phyloP scores from a whole-genome alignment of 2,113 vertebrate genomes.

The zebrafish (Danio rerio) region DNA sequence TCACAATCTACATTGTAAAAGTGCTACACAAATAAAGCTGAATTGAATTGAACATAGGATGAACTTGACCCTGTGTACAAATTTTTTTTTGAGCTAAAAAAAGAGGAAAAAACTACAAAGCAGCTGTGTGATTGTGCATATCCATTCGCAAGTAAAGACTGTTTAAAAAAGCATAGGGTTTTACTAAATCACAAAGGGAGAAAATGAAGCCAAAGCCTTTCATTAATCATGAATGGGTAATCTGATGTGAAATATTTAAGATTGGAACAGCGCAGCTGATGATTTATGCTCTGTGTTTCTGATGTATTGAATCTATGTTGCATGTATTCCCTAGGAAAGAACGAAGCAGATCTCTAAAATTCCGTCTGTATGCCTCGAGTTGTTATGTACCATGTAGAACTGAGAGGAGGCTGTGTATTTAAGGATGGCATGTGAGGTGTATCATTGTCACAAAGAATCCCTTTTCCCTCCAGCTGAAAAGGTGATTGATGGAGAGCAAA shows the following conservation, averaged over 20 bases:
- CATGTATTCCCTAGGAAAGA: neutral
- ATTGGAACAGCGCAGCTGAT: neutral
- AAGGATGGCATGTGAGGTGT: neutral
- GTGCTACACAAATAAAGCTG: no score
- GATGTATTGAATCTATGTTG: constrained; percentile 17
- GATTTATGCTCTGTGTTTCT: constrained; percentile 40
- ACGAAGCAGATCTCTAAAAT: constrained; percentile 5
- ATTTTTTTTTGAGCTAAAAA: neutral
- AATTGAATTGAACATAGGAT: no score
- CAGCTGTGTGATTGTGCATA: neutral
- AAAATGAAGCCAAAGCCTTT: constrained; percentile 9
- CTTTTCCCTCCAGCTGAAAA: constrained; percentile 25
- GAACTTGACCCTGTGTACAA: neutral
- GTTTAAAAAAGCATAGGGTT: neutral
- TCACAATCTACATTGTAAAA: no score
- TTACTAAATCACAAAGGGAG: constrained; percentile 4
- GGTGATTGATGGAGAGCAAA: constrained; percentile 53
- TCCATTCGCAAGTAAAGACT: constrained; percentile 11
- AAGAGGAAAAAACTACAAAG: neutral
- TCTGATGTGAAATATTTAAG: constrained; percentile 27
- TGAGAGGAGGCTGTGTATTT: neutral
- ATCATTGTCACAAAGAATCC: constrained; percentile 39
- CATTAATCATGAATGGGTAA: constrained; percentile 37
- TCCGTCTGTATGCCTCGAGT: neutral
- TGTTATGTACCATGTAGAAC: constrained; percentile 21